Evolutionary conservation across 2,797 vertebrate species (phyloP), one percentile per base, ranked within the genome.

Genomic region (Chromobotia macracanthus): DNA sequence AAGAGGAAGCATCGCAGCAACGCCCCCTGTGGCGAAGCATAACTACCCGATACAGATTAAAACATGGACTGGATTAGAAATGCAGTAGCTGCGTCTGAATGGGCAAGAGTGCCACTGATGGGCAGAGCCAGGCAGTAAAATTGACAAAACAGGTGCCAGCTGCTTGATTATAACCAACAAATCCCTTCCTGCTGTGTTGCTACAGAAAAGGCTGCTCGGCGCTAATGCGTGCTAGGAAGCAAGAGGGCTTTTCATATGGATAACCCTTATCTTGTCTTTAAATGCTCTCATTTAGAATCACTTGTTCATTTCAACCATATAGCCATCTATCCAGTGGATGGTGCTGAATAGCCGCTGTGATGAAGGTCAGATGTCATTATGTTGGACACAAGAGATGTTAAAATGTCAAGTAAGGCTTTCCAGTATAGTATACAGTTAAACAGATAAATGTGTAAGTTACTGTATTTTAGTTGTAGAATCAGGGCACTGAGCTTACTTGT

Each of bases 101-200:
- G 38, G 38, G 38, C 31, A 35, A 35, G 31, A 35, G 31, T 35
- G 31, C 9, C 38, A 41, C 7, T 9, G 38, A 41, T 0, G 35
- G 35, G 23, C 10, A 60, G 35, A 56, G 71, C 74, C 63, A 68
- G 51, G 61, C 58, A 44, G 38, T 6, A 25, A 63, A 51, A 64
- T 71, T 64, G 63, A 73, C 31, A 50, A 50, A 74, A 41, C 79
- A 81, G 81, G 67, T 83, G 84, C 79, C 84, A 85, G 71, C 75
- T 85, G 81, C 41, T 23, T 70, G 70, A 85, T 85, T 82, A 78
- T 72, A 65, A 31, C 75, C 11, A 76, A 68, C 84, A 83, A 64
- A 82, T 77, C 44, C 56, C n/a, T 77, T 84, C 75, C 75, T 77
- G 73, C 69, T 63, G 77, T 7, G 18, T 46, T 13, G 76, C 80